A percentile compares a stretch with the other conserved stretches of the same genome.
phyloP scores from a whole-genome alignment of 1,140 invertebrate species.

The Gonatopus flavifemur region DNA sequence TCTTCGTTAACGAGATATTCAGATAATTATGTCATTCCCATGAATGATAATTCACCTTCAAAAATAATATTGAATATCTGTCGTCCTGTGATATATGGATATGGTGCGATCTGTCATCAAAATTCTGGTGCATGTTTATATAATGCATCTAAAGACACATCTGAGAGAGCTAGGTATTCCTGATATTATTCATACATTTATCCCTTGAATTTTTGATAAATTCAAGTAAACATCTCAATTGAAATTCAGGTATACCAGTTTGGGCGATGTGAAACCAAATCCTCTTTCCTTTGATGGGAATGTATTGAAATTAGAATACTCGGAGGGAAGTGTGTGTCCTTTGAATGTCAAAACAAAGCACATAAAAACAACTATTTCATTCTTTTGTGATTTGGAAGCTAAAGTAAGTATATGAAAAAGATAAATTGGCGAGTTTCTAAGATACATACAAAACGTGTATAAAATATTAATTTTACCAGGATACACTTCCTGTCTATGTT shows the following conservation, averaged over 20 bases:
- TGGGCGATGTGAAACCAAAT: constrained; percentile 33
- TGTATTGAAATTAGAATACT: constrained; percentile 38
- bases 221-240: constrained; percentile 2
- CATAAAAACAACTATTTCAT: constrained; percentile 39
- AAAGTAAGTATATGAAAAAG: too few species aligned
- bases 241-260: constrained; percentile 32
- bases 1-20: constrained; percentile 34
- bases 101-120: constrained; percentile 26
- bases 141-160: constrained; percentile 10
- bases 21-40: constrained; percentile 43
- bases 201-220: too few species aligned
- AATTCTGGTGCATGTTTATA: constrained; percentile 38
- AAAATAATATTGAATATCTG: constrained; percentile 50
- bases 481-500: constrained; percentile 36
- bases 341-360: neutral
- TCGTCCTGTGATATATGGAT: constrained; percentile 41
- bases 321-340: constrained; percentile 31
- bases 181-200: neutral
- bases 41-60: constrained; percentile 12
- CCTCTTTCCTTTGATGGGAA: constrained; percentile 24
- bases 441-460: too few species aligned
- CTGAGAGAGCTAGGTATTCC: constrained; percentile 6
- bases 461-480: constrained; percentile 24
- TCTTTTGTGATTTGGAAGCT: constrained; percentile 43
- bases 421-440: too few species aligned